Evolutionary conservation across 2,113 vertebrate species (phyloP), one percentile per base, ranked within the genome.

Genomic region (Piliocolobus tephrosceles): DNA sequence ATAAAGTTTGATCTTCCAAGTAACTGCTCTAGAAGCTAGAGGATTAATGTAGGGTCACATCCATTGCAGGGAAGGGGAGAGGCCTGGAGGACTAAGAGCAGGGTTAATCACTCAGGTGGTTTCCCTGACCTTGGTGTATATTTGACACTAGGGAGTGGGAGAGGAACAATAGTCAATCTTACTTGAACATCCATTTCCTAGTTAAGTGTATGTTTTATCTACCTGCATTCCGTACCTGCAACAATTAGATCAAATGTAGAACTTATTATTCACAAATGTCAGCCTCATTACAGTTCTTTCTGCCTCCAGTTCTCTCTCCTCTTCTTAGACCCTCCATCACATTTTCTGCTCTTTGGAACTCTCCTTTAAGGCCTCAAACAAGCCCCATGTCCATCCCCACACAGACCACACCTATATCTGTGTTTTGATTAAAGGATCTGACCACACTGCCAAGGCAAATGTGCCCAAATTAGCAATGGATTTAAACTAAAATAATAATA

Each of bases 361-460:
- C 5, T 84, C 3, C 7, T 55, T 57, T 57, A 81, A 5, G 35
- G 7, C 5, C 7, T 64, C 8, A 16, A 32, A 70, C 17, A 35
- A 14, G 30, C 1, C 6, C 7, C 3, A 14, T 2, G 2, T 50
- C 9, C 0, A 45, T 6, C 2, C n/a, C 20, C 2, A 2, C 10
- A 52, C 1, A 57, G 1, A 86, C 8, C 6, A 80, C 0, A 20
- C 9, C 3, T 16, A 16, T 88, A 2, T 47, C 8, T 80, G 13
- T 89, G 27, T 79, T 32, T 73, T 66, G 1, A 81, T 8, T 30
- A 55, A 88, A 32, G 11, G 12, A 55, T 52, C 17, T 50, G 20
- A 78, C 13, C 0, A 12, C 23, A 9, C 18, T 57, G 70, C 8
- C 1, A 81, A 82, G 25, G 58, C 9, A 91, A 79, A 73, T n/a